Evolutionary conservation across 2,113 vertebrate species (phyloP).

Genomic region (Callionymus lyra): DNA sequence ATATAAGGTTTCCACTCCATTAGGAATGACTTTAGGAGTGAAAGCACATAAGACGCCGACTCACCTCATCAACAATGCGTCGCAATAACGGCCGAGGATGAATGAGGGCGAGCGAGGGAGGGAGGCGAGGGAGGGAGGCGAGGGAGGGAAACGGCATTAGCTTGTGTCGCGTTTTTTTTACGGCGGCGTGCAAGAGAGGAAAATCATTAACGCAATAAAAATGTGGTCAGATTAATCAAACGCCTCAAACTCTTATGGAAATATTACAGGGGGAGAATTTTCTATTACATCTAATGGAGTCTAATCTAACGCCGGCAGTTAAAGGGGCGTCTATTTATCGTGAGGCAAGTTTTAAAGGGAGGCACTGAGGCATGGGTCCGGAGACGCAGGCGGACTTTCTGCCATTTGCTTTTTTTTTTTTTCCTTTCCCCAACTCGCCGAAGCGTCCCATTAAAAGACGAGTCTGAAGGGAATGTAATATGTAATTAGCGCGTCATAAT

Average conservation of each 20-base stretch:
- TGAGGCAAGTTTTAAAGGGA: constrained; percentile 99
- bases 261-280: constrained; percentile 90
- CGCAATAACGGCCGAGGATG: constrained; percentile 98
- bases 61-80: constrained; percentile 99
- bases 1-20: constrained; percentile 99
- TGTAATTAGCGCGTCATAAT: constrained; percentile 99
- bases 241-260: constrained; percentile 98
- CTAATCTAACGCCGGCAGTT: constrained; percentile 99
- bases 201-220: constrained; percentile 99
- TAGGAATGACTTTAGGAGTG: constrained; percentile 99
- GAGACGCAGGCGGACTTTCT: constrained; percentile 81
- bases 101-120: constrained; percentile 52
- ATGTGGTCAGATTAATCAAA: constrained; percentile 99
- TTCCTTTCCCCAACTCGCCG: constrained; percentile 84
- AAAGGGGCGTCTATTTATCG: constrained; percentile 93
- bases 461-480: constrained; percentile 87
- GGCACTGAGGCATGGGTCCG: constrained; percentile 86
- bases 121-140: constrained; percentile 49
- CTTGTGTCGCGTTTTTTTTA: constrained; percentile 89
- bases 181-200: constrained; percentile 80
- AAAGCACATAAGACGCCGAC: constrained; percentile 99
- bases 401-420: too few species aligned
- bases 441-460: constrained; percentile 97
- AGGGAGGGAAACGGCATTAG: constrained; percentile 81
- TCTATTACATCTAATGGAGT: constrained; percentile 99